Evolutionary conservation across 2,888 invertebrate species (phyloP).

Genomic region (Agrochola circellaris): DNA sequence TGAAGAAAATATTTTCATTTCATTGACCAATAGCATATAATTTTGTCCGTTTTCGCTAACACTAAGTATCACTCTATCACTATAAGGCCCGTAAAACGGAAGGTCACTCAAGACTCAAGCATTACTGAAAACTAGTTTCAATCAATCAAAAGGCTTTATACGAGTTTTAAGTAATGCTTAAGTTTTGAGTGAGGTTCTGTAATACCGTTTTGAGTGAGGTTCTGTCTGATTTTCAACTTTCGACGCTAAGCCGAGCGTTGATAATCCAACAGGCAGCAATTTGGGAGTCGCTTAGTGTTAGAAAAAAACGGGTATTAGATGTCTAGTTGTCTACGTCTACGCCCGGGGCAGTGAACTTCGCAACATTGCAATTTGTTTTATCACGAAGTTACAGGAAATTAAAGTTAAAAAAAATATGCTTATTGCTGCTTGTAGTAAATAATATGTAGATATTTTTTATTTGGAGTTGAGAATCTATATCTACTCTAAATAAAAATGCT

Average conservation of each 20-base stretch:
- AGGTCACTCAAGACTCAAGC: too few species aligned
- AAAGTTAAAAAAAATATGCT: not conserved
- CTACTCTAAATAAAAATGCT: not conserved
- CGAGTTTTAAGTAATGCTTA: too few species aligned
- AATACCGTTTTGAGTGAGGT: too few species aligned
- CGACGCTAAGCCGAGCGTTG: not conserved
- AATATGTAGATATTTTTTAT: not conserved
- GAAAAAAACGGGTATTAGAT: not conserved
- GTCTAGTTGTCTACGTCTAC: not conserved
- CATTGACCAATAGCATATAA: not conserved
- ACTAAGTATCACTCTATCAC: too few species aligned
- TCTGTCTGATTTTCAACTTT: not conserved
- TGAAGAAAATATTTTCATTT: constrained; percentile 15
- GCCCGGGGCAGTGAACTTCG: constrained; percentile 8
- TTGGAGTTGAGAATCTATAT: too few species aligned
- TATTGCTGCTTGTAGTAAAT: not conserved
- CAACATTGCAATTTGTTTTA: not conserved
- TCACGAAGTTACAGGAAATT: not conserved
- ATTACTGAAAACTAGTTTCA: too few species aligned
- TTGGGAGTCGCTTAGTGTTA: not conserved
- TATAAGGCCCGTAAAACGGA: too few species aligned
- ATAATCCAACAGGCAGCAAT: not conserved
- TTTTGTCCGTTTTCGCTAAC: not conserved
- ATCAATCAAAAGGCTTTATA: too few species aligned
- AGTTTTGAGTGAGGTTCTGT: too few species aligned